These are phyloP conservation scores for Eudemis profundana DNA, from an alignment of 2,888 invertebrate genomes.

Conservation along the genomic window DNA sequence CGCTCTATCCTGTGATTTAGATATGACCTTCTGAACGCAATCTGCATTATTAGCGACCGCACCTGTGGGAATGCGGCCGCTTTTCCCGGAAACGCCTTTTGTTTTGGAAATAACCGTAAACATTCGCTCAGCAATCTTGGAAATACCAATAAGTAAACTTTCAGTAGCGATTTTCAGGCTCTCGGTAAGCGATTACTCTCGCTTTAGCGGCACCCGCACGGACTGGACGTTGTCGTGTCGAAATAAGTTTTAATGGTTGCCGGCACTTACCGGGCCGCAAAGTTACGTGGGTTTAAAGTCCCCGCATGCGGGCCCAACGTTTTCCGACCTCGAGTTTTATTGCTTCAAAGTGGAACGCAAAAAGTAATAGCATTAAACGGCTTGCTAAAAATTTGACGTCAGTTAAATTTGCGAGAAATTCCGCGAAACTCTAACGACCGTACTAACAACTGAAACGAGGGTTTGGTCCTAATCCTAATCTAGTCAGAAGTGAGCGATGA, in stretches of 20 bases:
- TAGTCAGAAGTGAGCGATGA: conserved; percentile 17
- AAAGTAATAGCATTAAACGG: conserved; percentile 57
- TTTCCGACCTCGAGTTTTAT: conserved; percentile 55
- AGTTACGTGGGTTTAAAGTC: conserved; percentile 55
- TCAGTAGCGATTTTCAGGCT: conserved; percentile 56
- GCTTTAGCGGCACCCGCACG: conserved; percentile 49
- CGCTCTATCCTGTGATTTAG: conserved; percentile 79
- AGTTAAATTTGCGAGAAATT: conserved; percentile 17
- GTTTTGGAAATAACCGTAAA: conserved; percentile 54
- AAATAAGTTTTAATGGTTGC: conserved; percentile 71
- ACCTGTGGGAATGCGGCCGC: conserved; percentile 50
- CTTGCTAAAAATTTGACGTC: conserved; percentile 49
- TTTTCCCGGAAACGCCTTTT: conserved; percentile 24
- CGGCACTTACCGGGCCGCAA: conserved; percentile 58
- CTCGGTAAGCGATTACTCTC: conserved; percentile 53
- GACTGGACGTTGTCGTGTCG: conserved; percentile 48
- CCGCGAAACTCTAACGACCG: background rate
- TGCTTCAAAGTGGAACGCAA: conserved; percentile 53
- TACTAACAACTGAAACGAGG: conserved; percentile 10
- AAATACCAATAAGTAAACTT: conserved; percentile 46
- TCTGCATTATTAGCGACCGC: conserved; percentile 73
- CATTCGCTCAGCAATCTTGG: conserved; percentile 25
- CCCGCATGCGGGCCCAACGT: conserved; percentile 58
- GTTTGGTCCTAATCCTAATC: conserved; percentile 18
- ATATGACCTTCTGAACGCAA: conserved; percentile 79